Percentiles rank a stretch among this genome's conserved stretches.
Conservation (phyloP, 1,140 invertebrate species). For the Drosophila ogumai region DNA sequence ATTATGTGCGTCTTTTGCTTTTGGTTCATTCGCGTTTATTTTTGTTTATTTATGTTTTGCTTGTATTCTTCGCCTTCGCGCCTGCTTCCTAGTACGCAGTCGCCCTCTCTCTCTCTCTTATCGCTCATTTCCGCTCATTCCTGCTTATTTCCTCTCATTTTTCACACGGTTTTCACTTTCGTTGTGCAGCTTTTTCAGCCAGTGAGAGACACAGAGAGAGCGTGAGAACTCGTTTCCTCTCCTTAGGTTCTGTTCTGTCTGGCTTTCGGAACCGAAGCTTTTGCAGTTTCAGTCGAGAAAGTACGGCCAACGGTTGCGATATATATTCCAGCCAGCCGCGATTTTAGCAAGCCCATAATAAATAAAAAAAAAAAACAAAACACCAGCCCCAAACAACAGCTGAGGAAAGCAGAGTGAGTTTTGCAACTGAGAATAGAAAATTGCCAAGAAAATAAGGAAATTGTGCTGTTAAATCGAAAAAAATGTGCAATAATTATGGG, state of each 20-base stretch:
- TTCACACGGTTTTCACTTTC: slow-evolving; percentile 74
- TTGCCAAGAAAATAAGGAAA: neutral
- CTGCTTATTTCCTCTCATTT: slow-evolving; percentile 24
- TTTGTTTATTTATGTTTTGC: slow-evolving; percentile 83
- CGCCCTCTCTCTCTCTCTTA: slow-evolving; percentile 22
- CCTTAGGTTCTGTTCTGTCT: slow-evolving; percentile 52
- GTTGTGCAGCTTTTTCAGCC: slow-evolving; percentile 70
- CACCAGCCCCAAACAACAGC: slow-evolving; percentile 16
- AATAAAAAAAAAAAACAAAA: slow-evolving; percentile 35
- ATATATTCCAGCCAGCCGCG: slow-evolving; percentile 31
- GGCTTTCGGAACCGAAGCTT: slow-evolving; percentile 42
- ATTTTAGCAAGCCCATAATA: slow-evolving; percentile 31
- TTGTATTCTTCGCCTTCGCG: slow-evolving; percentile 70
- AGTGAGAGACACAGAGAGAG: slow-evolving; percentile 7
- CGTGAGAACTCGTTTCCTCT: slow-evolving; percentile 21
- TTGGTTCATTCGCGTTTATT: slow-evolving; percentile 75
- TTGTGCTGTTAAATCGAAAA: slow-evolving; percentile 6
- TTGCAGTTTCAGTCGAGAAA: slow-evolving; percentile 77
- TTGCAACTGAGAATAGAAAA: neutral
- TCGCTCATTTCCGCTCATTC: neutral
- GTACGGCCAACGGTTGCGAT: slow-evolving; percentile 74
- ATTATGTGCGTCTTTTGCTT: slow-evolving; percentile 54
- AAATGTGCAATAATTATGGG: slow-evolving; percentile 59
- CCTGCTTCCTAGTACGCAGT: slow-evolving; percentile 52
- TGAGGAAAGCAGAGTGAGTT: slow-evolving; percentile 20